These are phyloP conservation scores for Isotomurus palustris DNA, from an alignment of 2,888 invertebrate genomes.

Conservation along the genomic window DNA sequence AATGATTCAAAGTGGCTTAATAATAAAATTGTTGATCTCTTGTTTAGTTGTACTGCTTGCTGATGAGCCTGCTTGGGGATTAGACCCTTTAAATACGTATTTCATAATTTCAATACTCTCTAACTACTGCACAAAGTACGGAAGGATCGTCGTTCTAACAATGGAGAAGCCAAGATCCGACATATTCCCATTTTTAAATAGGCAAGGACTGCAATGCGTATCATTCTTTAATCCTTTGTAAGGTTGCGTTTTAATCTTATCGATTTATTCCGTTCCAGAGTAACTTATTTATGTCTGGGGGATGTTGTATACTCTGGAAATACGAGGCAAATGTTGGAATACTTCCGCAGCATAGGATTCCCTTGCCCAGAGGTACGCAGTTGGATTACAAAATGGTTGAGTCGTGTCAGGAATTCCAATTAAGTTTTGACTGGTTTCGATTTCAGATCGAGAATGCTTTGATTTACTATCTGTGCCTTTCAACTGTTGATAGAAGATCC, in stretches of 20 bases:
- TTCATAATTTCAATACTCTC: conserved; percentile 89
- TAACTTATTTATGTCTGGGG: conserved; percentile 82
- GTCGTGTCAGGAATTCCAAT: not conserved
- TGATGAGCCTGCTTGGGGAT: conserved; percentile 90
- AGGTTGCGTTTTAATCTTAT: not conserved
- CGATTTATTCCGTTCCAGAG: conserved; percentile 51
- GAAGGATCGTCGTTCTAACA: conserved; percentile 82
- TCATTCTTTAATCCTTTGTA: not conserved
- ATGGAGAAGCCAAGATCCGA: conserved; percentile 92
- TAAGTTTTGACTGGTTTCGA: not conserved
- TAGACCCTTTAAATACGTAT: conserved; percentile 92
- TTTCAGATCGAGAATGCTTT: conserved; percentile 78
- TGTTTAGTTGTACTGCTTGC: conserved; percentile 73
- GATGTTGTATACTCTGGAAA: conserved; percentile 89
- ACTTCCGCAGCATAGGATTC: conserved; percentile 91
- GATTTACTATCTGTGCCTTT: conserved; percentile 87
- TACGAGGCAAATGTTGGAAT: conserved; percentile 85
- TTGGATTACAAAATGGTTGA: not conserved
- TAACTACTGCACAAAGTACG: conserved; percentile 78
- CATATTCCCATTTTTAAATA: conserved; percentile 90
- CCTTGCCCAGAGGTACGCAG: conserved; percentile 75
- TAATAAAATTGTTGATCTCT: not conserved
- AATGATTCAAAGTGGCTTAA: not conserved
- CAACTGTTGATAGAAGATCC: conserved; percentile 73
- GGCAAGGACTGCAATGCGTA: conserved; percentile 3